phyloP scores from a whole-genome alignment of 2,888 invertebrate genomes.

The Melolontha melolontha region DNA sequence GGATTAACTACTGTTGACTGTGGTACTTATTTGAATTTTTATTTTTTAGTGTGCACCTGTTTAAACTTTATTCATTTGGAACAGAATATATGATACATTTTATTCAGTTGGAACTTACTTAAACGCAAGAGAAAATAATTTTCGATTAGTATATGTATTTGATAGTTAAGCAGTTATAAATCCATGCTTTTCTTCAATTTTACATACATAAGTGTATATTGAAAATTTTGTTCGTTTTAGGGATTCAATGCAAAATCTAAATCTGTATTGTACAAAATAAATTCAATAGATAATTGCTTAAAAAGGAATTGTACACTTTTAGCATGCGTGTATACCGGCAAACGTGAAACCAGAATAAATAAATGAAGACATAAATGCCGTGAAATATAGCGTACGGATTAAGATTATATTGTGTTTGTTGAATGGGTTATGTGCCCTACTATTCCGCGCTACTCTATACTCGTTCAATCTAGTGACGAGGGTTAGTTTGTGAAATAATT shows the following conservation, averaged over 20 bases:
- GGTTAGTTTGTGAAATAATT: slow-evolving; percentile 44
- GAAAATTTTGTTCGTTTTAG: too few species aligned
- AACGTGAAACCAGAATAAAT: not conserved
- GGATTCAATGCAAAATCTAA: too few species aligned
- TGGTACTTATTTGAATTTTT: slow-evolving; percentile 46
- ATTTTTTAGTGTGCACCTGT: slow-evolving; percentile 33
- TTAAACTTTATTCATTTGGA: slow-evolving; percentile 6
- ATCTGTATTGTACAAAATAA: not conserved
- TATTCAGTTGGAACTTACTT: not conserved
- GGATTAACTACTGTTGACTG: slow-evolving; percentile 48
- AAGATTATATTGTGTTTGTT: slow-evolving; percentile 42
- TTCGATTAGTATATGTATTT: too few species aligned
- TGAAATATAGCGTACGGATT: slow-evolving; percentile 46
- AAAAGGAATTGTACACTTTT: too few species aligned
- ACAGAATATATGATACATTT: not conserved
- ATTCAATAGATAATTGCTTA: too few species aligned
- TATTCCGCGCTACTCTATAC: slow-evolving; percentile 5
- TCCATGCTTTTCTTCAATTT: not conserved
- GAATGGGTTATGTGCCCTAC: slow-evolving; percentile 34
- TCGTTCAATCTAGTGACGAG: slow-evolving; percentile 1
- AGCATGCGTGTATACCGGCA: too few species aligned
- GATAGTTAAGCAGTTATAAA: too few species aligned
- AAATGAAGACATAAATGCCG: slow-evolving; percentile 45
- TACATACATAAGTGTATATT: too few species aligned
- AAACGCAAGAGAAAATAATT: not conserved